These are phyloP conservation scores for Entomyzon cyanotis DNA, from an alignment of 2,113 vertebrate species.

Conservation along the genomic window DNA sequence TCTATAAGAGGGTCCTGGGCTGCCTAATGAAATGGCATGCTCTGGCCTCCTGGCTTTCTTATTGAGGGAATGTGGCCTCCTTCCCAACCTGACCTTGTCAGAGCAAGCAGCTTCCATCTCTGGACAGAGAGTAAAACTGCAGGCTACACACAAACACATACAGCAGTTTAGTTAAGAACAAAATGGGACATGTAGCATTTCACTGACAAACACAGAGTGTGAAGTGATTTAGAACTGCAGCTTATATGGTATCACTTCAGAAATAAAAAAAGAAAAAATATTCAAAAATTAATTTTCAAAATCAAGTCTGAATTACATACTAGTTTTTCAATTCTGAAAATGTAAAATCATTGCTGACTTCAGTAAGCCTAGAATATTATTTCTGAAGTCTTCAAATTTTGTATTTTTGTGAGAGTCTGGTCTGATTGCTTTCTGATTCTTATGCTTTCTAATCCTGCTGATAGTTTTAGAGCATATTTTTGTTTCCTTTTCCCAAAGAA, in stretches of 20 bases:
- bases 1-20: neutral
- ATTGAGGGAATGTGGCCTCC: neutral
- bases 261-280: neutral
- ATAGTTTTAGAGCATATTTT: neutral
- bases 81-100: constrained; percentile 9
- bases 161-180: neutral
- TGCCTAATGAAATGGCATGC: neutral
- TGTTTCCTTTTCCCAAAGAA: neutral
- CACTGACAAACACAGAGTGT: neutral
- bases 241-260: neutral
- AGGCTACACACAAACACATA: neutral
- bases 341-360: neutral
- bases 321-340: neutral
- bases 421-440: neutral
- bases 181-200: neutral
- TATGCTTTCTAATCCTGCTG: neutral
- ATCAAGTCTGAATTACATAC: neutral
- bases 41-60: constrained; percentile 20
- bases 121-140: neutral
- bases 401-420: neutral
- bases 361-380: neutral
- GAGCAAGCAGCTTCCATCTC: neutral
- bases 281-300: neutral
- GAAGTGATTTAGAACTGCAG: neutral
- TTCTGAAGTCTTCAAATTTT: neutral